Evolutionary conservation across 2,888 invertebrate species (phyloP).

Genomic region (Drosophila ezoana): DNA sequence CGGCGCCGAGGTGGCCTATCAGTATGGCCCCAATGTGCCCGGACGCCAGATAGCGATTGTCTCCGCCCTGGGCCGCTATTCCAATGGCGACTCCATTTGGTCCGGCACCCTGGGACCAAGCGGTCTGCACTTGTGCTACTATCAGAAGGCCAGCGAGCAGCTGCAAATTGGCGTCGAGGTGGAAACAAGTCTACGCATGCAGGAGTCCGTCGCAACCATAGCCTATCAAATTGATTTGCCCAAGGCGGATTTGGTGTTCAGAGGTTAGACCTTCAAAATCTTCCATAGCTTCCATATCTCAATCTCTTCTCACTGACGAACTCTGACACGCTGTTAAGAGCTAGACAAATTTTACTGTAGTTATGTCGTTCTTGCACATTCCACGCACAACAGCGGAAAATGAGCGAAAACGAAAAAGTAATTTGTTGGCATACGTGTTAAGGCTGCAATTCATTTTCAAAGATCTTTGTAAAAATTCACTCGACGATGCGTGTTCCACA

Average conservation of each 20-base stretch:
- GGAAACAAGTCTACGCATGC: conserved; percentile 95
- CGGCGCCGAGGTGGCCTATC: conserved; percentile 97
- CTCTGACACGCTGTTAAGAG: no score
- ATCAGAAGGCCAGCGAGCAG: conserved; percentile 96
- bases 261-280: conserved; percentile 86
- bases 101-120: conserved; percentile 91
- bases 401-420: no score
- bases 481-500: no score
- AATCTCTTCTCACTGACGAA: no score
- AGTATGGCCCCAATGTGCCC: conserved; percentile 94
- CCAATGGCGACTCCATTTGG: conserved; percentile 87
- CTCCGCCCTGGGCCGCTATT: conserved; percentile 91
- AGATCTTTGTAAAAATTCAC: no score
- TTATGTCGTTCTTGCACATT: no score
- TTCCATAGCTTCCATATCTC: no score
- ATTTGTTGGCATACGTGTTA: no score
- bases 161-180: conserved; percentile 96
- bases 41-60: conserved; percentile 95
- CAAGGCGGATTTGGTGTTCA: conserved; percentile 96
- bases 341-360: no score
- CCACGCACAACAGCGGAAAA: no score
- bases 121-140: conserved; percentile 95
- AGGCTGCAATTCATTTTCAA: no score
- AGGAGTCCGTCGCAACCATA: conserved; percentile 95
- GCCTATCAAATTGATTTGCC: conserved; percentile 98